These are phyloP conservation scores for Azorinus chamasolen DNA, from an alignment of 2,888 invertebrate genomes.

Conservation along the genomic window DNA sequence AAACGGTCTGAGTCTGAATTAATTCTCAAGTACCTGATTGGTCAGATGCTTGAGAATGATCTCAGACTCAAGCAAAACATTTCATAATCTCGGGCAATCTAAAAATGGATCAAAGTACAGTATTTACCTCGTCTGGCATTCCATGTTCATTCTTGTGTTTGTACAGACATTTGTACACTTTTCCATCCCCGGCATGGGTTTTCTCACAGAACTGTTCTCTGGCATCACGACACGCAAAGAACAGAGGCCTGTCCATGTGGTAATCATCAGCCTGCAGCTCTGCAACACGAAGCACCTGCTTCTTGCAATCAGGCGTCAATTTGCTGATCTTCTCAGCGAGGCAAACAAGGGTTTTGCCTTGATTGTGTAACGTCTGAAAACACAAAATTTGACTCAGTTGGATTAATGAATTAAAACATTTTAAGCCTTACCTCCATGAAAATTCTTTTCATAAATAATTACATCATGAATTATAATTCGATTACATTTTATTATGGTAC, in stretches of 20 bases:
- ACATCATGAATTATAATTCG: too few relatives aligned
- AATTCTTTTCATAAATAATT: too few relatives aligned
- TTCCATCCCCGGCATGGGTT: slow-evolving; percentile 92
- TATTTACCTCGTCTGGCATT: slow-evolving; percentile 87
- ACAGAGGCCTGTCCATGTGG: slow-evolving; percentile 95
- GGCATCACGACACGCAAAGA: slow-evolving; percentile 95
- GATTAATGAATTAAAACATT: too few relatives aligned
- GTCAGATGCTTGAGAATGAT: too few relatives aligned
- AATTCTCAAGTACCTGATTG: too few relatives aligned
- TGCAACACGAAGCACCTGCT: slow-evolving; percentile 93
- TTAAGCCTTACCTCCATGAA: too few relatives aligned
- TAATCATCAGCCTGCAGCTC: slow-evolving; percentile 96
- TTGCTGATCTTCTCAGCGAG: slow-evolving; percentile 89
- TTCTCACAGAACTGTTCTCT: slow-evolving; percentile 91
- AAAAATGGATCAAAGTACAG: too few relatives aligned
- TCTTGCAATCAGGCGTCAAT: slow-evolving; percentile 90
- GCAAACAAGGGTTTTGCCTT: slow-evolving; percentile 94
- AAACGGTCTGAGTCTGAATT: too few relatives aligned
- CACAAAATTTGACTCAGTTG: slow-evolving; percentile 1
- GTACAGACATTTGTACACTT: slow-evolving; percentile 95
- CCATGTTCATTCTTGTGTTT: slow-evolving; percentile 92
- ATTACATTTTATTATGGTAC: too few relatives aligned
- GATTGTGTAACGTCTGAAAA: slow-evolving; percentile 88
- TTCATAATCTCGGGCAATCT: too few relatives aligned
- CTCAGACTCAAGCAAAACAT: too few relatives aligned